Evolutionary conservation across 2,888 invertebrate species (phyloP).

Genomic region (Stenolophus ochropezus): DNA sequence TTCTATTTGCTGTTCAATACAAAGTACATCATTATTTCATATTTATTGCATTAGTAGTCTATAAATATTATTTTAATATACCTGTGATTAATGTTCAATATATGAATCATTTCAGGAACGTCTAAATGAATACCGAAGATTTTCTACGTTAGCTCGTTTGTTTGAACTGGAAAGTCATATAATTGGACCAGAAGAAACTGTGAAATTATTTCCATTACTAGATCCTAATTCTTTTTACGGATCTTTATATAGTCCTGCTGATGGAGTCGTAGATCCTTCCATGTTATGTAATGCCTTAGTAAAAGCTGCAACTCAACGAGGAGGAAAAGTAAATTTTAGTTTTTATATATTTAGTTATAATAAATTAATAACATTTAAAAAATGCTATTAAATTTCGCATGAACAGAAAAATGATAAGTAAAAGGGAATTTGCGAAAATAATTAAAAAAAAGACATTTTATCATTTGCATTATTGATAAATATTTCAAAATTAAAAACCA

Average conservation of each 20-base stretch:
- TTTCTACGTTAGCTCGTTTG: conserved; percentile 87
- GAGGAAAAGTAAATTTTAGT: conserved; percentile 78
- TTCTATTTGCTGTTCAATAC: neutral
- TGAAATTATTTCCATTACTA: conserved; percentile 85
- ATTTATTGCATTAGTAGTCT: neutral
- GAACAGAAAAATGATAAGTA: too few relatives aligned
- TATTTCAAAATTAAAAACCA: too few relatives aligned
- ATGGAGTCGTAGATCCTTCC: conserved; percentile 90
- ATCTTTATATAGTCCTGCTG: conserved; percentile 85
- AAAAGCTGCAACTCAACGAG: conserved; percentile 82
- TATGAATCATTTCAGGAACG: conserved; percentile 76
- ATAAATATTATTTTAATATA: neutral
- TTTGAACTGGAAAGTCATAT: conserved; percentile 86
- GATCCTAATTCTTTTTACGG: conserved; percentile 85
- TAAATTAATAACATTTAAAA: too few relatives aligned
- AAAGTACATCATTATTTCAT: neutral
- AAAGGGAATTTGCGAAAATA: too few relatives aligned
- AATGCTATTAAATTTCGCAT: too few relatives aligned
- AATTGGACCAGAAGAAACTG: conserved; percentile 83
- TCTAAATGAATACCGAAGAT: conserved; percentile 87
- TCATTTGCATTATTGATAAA: too few relatives aligned
- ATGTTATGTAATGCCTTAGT: conserved; percentile 86
- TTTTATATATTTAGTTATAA: too few relatives aligned
- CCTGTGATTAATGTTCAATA: neutral
- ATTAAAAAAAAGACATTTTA: too few relatives aligned